Base-by-base conservation (phyloP, 2,888 invertebrate genomes). In the Euzetes globulus region DNA sequence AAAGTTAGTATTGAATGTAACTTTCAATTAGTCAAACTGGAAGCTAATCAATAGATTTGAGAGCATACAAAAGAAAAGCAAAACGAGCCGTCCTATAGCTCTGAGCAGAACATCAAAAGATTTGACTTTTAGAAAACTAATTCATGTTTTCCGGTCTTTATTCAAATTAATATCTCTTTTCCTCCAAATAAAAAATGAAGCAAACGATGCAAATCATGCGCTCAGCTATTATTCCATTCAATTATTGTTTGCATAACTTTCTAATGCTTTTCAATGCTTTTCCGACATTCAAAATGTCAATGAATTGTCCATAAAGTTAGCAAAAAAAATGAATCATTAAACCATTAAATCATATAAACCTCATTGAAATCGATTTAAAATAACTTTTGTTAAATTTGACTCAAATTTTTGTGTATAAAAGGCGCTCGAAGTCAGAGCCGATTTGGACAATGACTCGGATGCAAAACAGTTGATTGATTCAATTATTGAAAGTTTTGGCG, bases 361-460 rank as follows among this genome's bases (percentile, higher is more conserved):
- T 15, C 37, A n/a, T 37, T n/a, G 19, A 15, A 65, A 37, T 33
- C 33, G 9, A 17, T 29, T 22, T 55, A 19, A 9, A 15, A 25
- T 13, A 25, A 6, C 55, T 33, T 63, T 27, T 15, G 29, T 29
- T 3, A 29, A 19, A 11, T 19, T 37, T n/a, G 5, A 7, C 19
- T n/a, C 9, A 7, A 52, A 19, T 33, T 15, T 17, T n/a, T 13
- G 15, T 37, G n/a, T 17, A 65, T 17, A 15, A 45, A 25, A 70
- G 70, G 70, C 73, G 37, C n/a, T 75, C 7, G 60, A 73, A 47
- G 55, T 76, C 6, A 60, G 60, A 1, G 74, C 63, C 3, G 71
- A 76, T 52, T 37, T 76, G 27, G 41, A 58, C 25, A 41, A 71
- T 52, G 63, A 60, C 27, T 19, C 19, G 9, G 72, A 70, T 41